Conservation (phyloP, 2,888 invertebrate species). For the Melolontha melolontha region DNA sequence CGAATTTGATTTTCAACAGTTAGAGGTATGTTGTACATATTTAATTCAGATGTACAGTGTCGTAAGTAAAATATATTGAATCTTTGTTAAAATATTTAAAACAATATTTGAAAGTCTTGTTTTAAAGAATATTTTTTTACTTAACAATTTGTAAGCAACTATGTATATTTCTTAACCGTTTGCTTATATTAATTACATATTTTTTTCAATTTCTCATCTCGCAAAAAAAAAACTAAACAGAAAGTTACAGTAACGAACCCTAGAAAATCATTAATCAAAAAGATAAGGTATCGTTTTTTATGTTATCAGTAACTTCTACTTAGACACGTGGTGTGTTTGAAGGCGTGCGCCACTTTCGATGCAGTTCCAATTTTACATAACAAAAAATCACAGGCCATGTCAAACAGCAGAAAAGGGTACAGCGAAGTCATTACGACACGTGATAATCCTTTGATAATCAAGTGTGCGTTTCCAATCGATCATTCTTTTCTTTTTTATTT, state of each 20-base stretch:
- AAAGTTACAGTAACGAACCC: background rate
- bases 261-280: slow-evolving; percentile 27
- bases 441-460: slow-evolving; percentile 64
- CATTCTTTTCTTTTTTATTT: slow-evolving; percentile 61
- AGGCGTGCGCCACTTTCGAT: slow-evolving; percentile 13
- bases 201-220: too few relatives aligned
- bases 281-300: slow-evolving; percentile 35
- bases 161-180: too few relatives aligned
- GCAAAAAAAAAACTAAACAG: too few relatives aligned
- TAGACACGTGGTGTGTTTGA: slow-evolving; percentile 24
- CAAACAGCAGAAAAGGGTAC: slow-evolving; percentile 30
- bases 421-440: slow-evolving; percentile 55
- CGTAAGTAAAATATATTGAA: too few relatives aligned
- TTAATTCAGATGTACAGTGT: too few relatives aligned
- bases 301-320: slow-evolving; percentile 26
- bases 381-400: slow-evolving; percentile 44
- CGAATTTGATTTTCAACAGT: too few relatives aligned
- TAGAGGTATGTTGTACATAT: too few relatives aligned
- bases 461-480: slow-evolving; percentile 64
- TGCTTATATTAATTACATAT: too few relatives aligned
- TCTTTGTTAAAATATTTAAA: too few relatives aligned
- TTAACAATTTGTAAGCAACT: too few relatives aligned
- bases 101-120: too few relatives aligned
- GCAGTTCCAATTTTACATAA: slow-evolving; percentile 44
- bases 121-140: too few relatives aligned